phyloP scores from a whole-genome alignment of 2,888 invertebrate genomes.

The Andrena minutula region DNA sequence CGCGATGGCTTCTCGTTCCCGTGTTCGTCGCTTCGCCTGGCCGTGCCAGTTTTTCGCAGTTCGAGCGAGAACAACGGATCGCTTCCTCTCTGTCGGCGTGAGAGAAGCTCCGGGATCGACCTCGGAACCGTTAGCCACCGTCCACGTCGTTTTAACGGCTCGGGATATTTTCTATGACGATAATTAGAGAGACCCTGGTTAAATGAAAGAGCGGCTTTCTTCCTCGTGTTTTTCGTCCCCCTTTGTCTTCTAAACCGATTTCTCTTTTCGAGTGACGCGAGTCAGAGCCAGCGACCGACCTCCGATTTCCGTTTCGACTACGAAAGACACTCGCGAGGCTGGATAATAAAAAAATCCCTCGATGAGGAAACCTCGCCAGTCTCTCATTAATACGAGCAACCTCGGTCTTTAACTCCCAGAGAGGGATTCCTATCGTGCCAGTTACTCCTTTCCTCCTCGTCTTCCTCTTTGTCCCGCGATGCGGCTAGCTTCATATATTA shows the following conservation, averaged over 20 bases:
- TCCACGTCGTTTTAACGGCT: constrained; percentile 33
- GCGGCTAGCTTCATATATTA: constrained; percentile 43
- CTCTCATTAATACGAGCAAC: background rate
- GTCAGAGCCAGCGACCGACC: background rate
- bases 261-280: constrained; percentile 11
- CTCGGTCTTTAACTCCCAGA: background rate
- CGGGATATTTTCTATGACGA: constrained; percentile 34
- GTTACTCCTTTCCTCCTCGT: constrained; percentile 10
- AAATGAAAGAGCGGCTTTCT: constrained; percentile 19
- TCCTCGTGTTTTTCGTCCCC: background rate
- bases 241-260: constrained; percentile 17
- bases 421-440: constrained; percentile 28
- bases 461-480: constrained; percentile 20
- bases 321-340: background rate
- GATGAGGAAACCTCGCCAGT: background rate
- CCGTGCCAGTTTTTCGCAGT: constrained; percentile 64
- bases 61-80: constrained; percentile 56
- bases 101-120: constrained; percentile 40
- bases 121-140: constrained; percentile 61
- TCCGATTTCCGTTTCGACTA: background rate
- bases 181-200: constrained; percentile 42
- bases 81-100: constrained; percentile 59
- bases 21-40: constrained; percentile 22
- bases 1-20: no score
- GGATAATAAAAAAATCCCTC: background rate